A percentile compares a stretch with the other conserved stretches of the same genome.
Conservation (phyloP, 1,140 invertebrate species). For the Nilaparvata lugens region DNA sequence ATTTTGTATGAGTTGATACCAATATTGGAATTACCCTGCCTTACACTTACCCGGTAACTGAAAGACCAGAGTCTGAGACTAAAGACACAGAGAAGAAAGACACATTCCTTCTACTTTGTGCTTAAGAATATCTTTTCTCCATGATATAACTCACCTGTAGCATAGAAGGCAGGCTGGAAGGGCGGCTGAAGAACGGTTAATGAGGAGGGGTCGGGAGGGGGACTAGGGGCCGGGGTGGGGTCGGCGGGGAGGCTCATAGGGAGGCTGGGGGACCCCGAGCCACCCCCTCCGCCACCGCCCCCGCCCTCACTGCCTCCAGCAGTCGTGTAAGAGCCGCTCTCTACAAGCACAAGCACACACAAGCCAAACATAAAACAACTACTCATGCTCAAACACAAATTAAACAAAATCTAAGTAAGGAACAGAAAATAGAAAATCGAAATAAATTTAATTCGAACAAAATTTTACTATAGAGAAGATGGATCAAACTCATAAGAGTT, state of each 20-base stretch:
- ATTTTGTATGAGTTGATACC: too few relatives aligned
- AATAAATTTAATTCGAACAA: too few relatives aligned
- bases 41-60: too few relatives aligned
- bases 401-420: conserved; percentile 3
- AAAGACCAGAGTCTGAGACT: too few relatives aligned
- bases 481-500: too few relatives aligned
- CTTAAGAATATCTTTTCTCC: too few relatives aligned
- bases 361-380: conserved; percentile 27
- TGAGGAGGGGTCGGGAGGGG: conserved; percentile 29
- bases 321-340: conserved; percentile 8
- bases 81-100: too few relatives aligned
- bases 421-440: conserved; percentile 6
- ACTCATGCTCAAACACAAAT: conserved; percentile 7
- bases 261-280: conserved; percentile 36
- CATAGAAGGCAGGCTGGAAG: conserved; percentile 41
- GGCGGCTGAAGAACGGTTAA: conserved; percentile 44
- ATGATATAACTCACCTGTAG: conserved; percentile 48
- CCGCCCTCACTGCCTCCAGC: conserved; percentile 5
- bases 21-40: too few relatives aligned
- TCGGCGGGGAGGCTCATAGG: conserved; percentile 46
- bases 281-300: conserved; percentile 35
- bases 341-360: conserved; percentile 22
- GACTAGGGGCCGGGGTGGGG: conserved; percentile 34
- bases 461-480: too few relatives aligned
- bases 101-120: too few relatives aligned